Base-by-base conservation (phyloP, 2,888 invertebrate species). In the Theretra japonica region DNA sequence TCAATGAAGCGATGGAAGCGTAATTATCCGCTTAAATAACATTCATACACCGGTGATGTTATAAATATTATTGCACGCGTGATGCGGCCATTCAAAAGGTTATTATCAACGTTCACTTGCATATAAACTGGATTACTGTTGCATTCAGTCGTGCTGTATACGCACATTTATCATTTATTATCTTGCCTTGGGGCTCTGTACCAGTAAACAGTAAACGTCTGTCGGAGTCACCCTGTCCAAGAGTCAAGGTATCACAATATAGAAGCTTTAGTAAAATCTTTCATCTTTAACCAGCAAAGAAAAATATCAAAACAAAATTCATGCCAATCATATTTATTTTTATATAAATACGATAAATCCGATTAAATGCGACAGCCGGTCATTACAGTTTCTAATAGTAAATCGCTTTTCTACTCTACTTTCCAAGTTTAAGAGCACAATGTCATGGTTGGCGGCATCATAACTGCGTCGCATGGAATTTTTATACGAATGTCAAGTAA, bases 71-170 rank as follows among this genome's bases (percentile, higher is more conserved):
- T 74, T 68, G 62, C 62, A 74, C 69, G 57, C 65, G 60, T 73
- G 70, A 69, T 62, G 74, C 28, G 69, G 71, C 74, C 69, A 74
- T 41, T 62, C 70, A 74, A 72, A 74, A 74, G 70, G 74, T 76
- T 73, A 75, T 57, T 33, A 57, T 73, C 74, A 73, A 75, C 73
- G 30, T 78, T 73, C 74, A 73, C 72, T 75, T 73, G 76, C 76
- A 80, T 17, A 58, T 41, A 65, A 69, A 69, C 33, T 65, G 65
- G 65, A 30, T 56, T 56, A 17, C 11, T 8, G 50, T 56, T 30
- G 21, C n/a, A 5, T 56, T 56, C 11, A 4, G 56, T 25, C 19
- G 30, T 30, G 19, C 15, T 30, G 25, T n/a, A 33, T 57, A 30
- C 6, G 33, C 33, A 56, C 30, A 69, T 69, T 30, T 56, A 50